These are phyloP conservation scores for Pocota personata DNA, from an alignment of 2,888 invertebrate genomes.

Conservation along the genomic window DNA sequence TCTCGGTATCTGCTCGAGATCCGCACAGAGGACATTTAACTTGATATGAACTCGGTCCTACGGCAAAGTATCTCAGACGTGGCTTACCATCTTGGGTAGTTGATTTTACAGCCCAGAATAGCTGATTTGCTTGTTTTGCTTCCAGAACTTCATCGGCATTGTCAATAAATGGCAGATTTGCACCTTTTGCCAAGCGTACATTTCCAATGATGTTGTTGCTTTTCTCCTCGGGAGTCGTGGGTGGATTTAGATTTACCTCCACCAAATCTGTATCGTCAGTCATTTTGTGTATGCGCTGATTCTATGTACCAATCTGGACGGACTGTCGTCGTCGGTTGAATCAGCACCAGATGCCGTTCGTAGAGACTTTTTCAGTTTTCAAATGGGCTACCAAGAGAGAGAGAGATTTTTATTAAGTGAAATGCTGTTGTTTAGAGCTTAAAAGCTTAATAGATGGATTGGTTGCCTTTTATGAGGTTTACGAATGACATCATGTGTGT, in stretches of 20 bases:
- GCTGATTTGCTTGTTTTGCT: constrained; percentile 41
- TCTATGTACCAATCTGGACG: constrained; percentile 53
- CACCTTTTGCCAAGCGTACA: constrained; percentile 51
- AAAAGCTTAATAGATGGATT: not conserved
- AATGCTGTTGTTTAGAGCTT: constrained; percentile 13
- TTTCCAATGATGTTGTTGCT: constrained; percentile 66
- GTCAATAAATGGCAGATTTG: constrained; percentile 60
- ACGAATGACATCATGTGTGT: constrained; percentile 38
- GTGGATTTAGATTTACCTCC: constrained; percentile 76
- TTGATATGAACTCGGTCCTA: constrained; percentile 79
- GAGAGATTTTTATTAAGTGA: not conserved
- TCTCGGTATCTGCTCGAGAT: constrained; percentile 77
- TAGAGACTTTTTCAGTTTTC: constrained; percentile 7
- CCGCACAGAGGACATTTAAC: constrained; percentile 79
- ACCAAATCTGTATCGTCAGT: constrained; percentile 76
- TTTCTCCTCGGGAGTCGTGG: constrained; percentile 72
- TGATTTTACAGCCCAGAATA: constrained; percentile 58
- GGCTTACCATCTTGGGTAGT: constrained; percentile 76
- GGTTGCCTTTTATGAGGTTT: not conserved
- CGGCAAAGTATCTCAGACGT: constrained; percentile 79
- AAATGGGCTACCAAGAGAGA: constrained; percentile 1
- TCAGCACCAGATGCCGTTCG: not conserved
- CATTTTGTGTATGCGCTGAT: constrained; percentile 70
- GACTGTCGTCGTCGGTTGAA: constrained; percentile 22
- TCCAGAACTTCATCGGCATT: constrained; percentile 54